Base-by-base conservation (phyloP, 2,113 vertebrate genomes). In the Microtus ochrogaster region DNA sequence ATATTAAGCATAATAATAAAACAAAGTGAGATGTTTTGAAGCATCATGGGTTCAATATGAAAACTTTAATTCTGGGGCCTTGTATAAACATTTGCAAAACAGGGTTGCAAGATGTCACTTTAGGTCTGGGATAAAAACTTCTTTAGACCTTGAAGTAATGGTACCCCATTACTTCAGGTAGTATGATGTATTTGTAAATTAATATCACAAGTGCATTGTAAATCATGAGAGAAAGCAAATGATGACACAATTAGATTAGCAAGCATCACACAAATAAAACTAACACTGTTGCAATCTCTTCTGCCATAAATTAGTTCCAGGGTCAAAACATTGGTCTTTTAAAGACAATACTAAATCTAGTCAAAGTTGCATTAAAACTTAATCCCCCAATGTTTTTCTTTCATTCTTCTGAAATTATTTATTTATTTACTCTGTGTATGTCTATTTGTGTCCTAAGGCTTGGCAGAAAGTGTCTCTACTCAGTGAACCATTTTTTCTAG, bases 131-230 rank as follows among this genome's bases (percentile, higher is more conserved):
- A 49, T 84, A 17, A 63, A 88, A 82, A 55, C 0, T 22, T 49
- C 78, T 78, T 78, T 55, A 84, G 95, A 44, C 28, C 41, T 93
- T 86, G 78, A 94, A 93, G 47, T 86, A 81, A 58, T 82, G 17
- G 22, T 58, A 58, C 19, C 58, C 58, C 58, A 58, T 58, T 58
- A 58, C 58, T 58, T 58, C 58, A 58, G 19, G 44, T 93, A 86
- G 72, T 81, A n/a, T 97, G 87, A 84, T 55, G 90, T 92, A 86
- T 89, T 95, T 89, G 73, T 87, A 65, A 94, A 41, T 68, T 3
- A 11, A 26, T 83, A 78, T 68, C 72, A 91, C 44, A 94, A 94
- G 19, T 91, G 1, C 30, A 47, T 78, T 73, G 85, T 86, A 85
- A 85, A 58, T 88, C 55, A 49, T 39, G 22, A 77, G 58, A 73